These are phyloP conservation scores for Lophius piscatorius DNA, from an alignment of 2,113 vertebrate genomes.

Conservation along the genomic window DNA sequence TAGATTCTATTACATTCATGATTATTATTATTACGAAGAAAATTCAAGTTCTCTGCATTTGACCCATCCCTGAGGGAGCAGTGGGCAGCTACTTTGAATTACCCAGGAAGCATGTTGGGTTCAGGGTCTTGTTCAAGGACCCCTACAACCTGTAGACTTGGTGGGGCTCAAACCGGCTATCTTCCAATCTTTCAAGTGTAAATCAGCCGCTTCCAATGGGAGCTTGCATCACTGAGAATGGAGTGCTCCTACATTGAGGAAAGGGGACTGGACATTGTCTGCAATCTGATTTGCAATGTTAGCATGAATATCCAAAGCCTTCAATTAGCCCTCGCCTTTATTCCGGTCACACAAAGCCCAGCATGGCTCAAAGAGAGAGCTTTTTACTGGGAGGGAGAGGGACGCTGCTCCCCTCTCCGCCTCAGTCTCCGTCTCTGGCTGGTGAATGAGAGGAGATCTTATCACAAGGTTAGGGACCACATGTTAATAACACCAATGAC, in stretches of 20 bases:
- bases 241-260: conserved; percentile 52
- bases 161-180: too few relatives aligned
- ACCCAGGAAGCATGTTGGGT: too few relatives aligned
- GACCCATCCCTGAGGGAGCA: too few relatives aligned
- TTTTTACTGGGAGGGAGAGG: conserved; percentile 39
- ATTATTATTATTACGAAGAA: too few relatives aligned
- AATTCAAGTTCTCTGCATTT: too few relatives aligned
- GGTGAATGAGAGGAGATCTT: conserved; percentile 64
- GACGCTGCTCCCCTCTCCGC: conserved; percentile 20
- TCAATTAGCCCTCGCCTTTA: conserved; percentile 76
- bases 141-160: too few relatives aligned
- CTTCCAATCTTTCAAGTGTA: conserved; percentile 80
- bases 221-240: conserved; percentile 47
- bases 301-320: conserved; percentile 74
- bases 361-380: conserved; percentile 68
- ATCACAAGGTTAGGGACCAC: conserved; percentile 61
- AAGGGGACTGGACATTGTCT: conserved; percentile 66
- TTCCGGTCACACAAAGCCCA: conserved; percentile 71
- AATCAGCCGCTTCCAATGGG: conserved; percentile 70
- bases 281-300: conserved; percentile 74
- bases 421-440: conserved; percentile 34
- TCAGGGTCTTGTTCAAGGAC: too few relatives aligned
- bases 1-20: too few relatives aligned
- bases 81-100: too few relatives aligned
- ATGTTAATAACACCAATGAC: conserved; percentile 65